A percentile compares a stretch with the other conserved stretches of the same genome.
These are phyloP conservation scores for Heloderma charlesbogerti DNA, from an alignment of 2,113 vertebrate species.

Conservation along the genomic window DNA sequence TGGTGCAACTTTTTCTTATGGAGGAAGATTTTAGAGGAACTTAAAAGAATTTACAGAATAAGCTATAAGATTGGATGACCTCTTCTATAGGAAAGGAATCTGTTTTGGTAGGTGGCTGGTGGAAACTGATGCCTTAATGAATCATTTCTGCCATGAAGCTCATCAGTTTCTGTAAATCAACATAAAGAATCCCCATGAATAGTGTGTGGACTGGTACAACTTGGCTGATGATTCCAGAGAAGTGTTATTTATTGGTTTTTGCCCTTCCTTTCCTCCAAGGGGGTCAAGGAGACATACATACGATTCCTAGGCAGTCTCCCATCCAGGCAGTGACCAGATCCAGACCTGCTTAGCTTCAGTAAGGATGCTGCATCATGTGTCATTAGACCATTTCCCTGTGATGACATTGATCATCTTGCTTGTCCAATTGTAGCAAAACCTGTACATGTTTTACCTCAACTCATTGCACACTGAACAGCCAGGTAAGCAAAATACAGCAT, in stretches of 20 bases:
- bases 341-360: not conserved
- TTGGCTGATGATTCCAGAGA: not conserved
- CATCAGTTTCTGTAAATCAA: slow-evolving; percentile 43
- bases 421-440: not conserved
- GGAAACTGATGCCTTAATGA: slow-evolving; percentile 30
- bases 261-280: not conserved
- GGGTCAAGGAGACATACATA: not conserved
- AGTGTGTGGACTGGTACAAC: not conserved
- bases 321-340: not conserved
- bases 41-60: no score
- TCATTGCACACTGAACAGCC: not conserved
- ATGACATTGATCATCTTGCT: not conserved
- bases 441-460: not conserved
- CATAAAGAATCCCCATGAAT: slow-evolving; percentile 11
- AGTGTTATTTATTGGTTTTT: not conserved
- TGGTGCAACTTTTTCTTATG: no score
- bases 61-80: not conserved
- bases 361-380: not conserved
- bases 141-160: slow-evolving; percentile 21
- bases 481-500: not conserved
- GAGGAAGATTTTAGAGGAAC: no score
- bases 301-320: not conserved
- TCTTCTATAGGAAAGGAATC: slow-evolving; percentile 17
- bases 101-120: slow-evolving; percentile 26
- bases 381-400: no score